Conservation (phyloP, 2,797 vertebrate genomes). For the Rhinophrynus dorsalis region DNA sequence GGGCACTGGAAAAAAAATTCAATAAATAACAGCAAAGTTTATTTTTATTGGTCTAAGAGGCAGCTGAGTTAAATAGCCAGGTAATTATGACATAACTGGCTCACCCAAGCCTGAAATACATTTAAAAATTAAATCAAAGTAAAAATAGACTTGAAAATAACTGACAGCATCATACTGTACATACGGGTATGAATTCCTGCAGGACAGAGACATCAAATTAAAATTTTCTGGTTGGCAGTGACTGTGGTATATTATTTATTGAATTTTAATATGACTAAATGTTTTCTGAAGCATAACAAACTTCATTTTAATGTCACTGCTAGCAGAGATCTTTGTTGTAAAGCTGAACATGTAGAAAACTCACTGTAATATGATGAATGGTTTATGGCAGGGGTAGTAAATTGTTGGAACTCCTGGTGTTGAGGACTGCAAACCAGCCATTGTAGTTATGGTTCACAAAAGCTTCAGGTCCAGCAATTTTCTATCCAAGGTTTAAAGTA, state of each 20-base stretch:
- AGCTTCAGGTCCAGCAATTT: no score
- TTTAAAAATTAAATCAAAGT: conserved; percentile 38
- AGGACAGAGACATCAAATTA: conserved; percentile 36
- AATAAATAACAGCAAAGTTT: conserved; percentile 12
- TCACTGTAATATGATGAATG: no score
- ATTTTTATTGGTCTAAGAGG: neutral
- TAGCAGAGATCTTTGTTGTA: neutral
- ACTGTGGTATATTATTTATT: conserved; percentile 23
- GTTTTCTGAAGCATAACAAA: conserved; percentile 36
- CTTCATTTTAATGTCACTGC: conserved; percentile 8
- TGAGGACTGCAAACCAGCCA: no score
- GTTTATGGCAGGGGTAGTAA: no score
- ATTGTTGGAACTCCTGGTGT: no score
- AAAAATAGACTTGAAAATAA: no score
- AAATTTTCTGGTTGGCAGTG: conserved; percentile 27
- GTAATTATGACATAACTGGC: conserved; percentile 21
- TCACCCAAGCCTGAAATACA: conserved; percentile 18
- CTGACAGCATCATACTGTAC: no score
- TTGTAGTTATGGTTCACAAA: no score
- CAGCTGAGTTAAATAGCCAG: conserved; percentile 8
- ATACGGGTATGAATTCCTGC: no score
- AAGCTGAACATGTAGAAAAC: neutral
- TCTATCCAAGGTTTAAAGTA: no score
- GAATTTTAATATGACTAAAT: conserved; percentile 24
- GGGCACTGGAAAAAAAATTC: neutral